phyloP scores from a whole-genome alignment of 2,888 invertebrate species.

The Didymodactylos carnosus region DNA sequence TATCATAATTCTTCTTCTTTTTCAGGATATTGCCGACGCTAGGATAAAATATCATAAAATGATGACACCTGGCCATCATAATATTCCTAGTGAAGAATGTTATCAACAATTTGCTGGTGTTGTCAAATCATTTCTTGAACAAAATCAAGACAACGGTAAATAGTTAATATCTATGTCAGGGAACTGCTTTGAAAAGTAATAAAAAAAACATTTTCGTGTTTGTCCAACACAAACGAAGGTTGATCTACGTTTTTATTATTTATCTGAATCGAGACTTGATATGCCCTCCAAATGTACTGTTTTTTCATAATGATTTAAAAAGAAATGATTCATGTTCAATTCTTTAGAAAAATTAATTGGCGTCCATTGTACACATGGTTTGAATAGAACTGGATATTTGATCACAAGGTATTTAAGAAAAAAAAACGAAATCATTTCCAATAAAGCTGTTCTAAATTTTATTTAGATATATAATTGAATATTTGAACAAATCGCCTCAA shows the following conservation, averaged over 20 bases:
- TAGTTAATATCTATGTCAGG: neutral
- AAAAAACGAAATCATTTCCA: conserved; percentile 46
- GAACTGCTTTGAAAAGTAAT: too few relatives aligned
- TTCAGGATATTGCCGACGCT: neutral
- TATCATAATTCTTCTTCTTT: neutral
- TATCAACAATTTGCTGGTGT: neutral
- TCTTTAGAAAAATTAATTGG: conserved; percentile 28
- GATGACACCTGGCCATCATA: neutral
- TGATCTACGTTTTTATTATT: neutral
- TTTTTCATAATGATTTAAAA: too few relatives aligned
- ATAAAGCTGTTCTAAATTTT: conserved; percentile 60
- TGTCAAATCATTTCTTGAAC: neutral
- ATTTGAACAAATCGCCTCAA: neutral
- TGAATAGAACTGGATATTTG: conserved; percentile 87
- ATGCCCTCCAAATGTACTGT: too few relatives aligned
- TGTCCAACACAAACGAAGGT: too few relatives aligned
- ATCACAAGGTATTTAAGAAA: conserved; percentile 70
- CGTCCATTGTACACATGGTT: conserved; percentile 91
- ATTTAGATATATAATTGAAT: neutral
- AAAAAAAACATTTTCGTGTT: too few relatives aligned
- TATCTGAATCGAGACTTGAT: too few relatives aligned
- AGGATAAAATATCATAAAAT: neutral
- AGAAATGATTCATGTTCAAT: too few relatives aligned
- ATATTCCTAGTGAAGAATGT: neutral
- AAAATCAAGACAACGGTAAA: neutral